Evolutionary conservation across 2,888 invertebrate species (phyloP).

Genomic region (Amblyjoppa fuscipennis): DNA sequence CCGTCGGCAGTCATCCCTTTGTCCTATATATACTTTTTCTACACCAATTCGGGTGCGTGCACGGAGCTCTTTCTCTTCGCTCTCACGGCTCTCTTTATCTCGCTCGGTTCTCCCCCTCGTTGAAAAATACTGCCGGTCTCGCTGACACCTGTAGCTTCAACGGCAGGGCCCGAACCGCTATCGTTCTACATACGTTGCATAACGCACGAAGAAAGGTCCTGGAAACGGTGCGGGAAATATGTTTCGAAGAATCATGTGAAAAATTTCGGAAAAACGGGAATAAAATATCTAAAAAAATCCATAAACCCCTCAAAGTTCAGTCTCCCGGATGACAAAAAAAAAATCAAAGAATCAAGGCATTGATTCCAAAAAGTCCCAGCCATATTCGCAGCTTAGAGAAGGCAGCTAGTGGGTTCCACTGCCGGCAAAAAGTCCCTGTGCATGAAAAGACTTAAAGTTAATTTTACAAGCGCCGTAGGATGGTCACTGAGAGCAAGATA

Average conservation of each 20-base stretch:
- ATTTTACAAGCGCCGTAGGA: slow-evolving; percentile 16
- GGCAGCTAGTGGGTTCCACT: too few relatives aligned
- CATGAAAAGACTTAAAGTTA: neutral
- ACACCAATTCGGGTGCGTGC: slow-evolving; percentile 46
- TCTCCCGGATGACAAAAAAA: neutral
- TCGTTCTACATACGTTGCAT: slow-evolving; percentile 82
- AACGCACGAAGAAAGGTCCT: slow-evolving; percentile 65
- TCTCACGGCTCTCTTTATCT: slow-evolving; percentile 73
- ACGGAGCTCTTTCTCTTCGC: slow-evolving; percentile 53
- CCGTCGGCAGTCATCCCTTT: slow-evolving; percentile 70
- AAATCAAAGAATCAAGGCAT: neutral
- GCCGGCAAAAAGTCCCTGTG: neutral
- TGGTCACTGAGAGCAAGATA: slow-evolving; percentile 21
- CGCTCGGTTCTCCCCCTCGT: slow-evolving; percentile 77
- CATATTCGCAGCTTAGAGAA: neutral
- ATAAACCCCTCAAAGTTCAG: neutral
- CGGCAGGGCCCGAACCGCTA: slow-evolving; percentile 43
- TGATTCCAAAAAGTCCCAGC: neutral
- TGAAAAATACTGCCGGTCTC: slow-evolving; percentile 84
- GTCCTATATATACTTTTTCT: slow-evolving; percentile 70
- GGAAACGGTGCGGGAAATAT: slow-evolving; percentile 1
- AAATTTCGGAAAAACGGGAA: neutral
- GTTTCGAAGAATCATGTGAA: slow-evolving; percentile 41
- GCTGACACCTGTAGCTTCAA: slow-evolving; percentile 85
- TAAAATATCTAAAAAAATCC: neutral